Evolutionary conservation across 2,797 vertebrate species (phyloP).

Genomic region (Mus caroli): DNA sequence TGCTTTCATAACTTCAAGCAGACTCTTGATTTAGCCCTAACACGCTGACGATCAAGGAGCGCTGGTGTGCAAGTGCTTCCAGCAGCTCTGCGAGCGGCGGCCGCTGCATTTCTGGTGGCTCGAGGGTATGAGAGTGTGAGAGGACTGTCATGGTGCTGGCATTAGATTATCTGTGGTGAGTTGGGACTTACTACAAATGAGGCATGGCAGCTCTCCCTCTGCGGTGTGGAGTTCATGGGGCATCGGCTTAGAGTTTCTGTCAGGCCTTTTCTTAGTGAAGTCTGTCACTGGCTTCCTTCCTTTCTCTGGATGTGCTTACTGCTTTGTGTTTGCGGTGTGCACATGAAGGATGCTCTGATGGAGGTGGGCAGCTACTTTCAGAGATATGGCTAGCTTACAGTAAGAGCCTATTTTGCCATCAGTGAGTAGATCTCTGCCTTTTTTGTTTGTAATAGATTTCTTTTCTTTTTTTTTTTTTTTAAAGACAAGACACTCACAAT

Average conservation of each 20-base stretch:
- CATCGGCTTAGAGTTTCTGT: slow-evolving; percentile 58
- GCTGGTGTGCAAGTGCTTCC: background rate
- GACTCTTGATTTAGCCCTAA: background rate
- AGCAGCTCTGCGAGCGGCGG: background rate
- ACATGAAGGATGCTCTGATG: background rate
- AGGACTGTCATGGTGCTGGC: slow-evolving; percentile 26
- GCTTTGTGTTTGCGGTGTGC: background rate
- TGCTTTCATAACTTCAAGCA: slow-evolving; percentile 46
- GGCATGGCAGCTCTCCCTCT: background rate
- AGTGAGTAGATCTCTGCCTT: background rate
- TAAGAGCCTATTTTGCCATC: background rate
- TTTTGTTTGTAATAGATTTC: background rate
- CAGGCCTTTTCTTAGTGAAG: slow-evolving; percentile 48
- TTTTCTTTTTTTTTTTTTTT: background rate
- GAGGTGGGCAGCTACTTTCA: background rate
- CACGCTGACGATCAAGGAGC: background rate
- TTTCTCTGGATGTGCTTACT: slow-evolving; percentile 49
- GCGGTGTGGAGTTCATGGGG: slow-evolving; percentile 41
- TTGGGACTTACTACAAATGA: slow-evolving; percentile 61
- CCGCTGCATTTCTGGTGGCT: slow-evolving; percentile 59
- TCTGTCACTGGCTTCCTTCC: slow-evolving; percentile 49
- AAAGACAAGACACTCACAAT: background rate
- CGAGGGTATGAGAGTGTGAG: slow-evolving; percentile 2
- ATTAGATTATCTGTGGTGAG: slow-evolving; percentile 60
- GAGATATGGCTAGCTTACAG: background rate